phyloP scores from a whole-genome alignment of 2,888 invertebrate genomes.

The Protophormia terraenovae region DNA sequence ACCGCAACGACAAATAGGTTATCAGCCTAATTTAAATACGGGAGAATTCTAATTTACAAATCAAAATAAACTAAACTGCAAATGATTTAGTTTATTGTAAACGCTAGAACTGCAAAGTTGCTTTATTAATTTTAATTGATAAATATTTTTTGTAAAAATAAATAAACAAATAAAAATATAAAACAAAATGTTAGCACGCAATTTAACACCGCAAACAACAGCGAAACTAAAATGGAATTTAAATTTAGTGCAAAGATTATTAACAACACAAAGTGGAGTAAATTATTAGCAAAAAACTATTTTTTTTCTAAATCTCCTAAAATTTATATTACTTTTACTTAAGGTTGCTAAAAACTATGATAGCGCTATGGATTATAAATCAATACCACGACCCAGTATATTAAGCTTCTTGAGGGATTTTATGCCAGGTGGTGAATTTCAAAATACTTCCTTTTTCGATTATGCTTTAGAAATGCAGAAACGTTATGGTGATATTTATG shows the following conservation, averaged over 20 bases:
- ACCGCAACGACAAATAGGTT: too few relatives aligned
- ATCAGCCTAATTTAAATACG: too few relatives aligned
- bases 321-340: not conserved
- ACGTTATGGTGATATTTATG: conserved; percentile 76
- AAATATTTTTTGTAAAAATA: not conserved
- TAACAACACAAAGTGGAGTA: not conserved
- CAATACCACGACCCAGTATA: conserved; percentile 13
- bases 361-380: conserved; percentile 19
- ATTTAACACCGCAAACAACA: not conserved
- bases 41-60: too few relatives aligned
- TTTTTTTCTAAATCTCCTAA: not conserved
- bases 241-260: not conserved
- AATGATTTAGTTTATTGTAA: not conserved
- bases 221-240: not conserved
- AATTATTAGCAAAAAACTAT: not conserved
- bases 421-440: conserved; percentile 51
- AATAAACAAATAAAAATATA: too few relatives aligned
- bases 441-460: conserved; percentile 25
- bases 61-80: not conserved
- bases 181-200: not conserved
- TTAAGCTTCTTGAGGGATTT: conserved; percentile 24
- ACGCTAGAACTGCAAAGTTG: not conserved
- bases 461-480: conserved; percentile 22
- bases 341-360: not conserved
- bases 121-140: not conserved